Percentiles rank a stretch among this genome's conserved stretches.
Evolutionary conservation across 2,113 vertebrate species (phyloP).

Genomic region (Scartelaos histophorus): DNA sequence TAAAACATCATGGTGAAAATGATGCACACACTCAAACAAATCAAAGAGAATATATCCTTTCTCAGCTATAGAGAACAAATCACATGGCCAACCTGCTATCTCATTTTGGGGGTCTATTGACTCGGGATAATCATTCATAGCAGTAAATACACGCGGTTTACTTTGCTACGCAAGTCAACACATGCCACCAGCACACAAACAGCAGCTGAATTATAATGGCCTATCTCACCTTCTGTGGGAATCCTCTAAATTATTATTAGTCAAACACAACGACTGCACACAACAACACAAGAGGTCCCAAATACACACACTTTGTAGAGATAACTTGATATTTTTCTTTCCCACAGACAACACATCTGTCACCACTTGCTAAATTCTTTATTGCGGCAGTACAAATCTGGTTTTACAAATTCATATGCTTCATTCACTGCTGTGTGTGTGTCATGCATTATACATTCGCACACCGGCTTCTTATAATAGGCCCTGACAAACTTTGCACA

Average conservation of each 20-base stretch:
- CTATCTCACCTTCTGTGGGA: slow-evolving; percentile 56
- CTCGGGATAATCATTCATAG: slow-evolving; percentile 47
- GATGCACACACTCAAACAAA: slow-evolving; percentile 5
- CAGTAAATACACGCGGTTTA: slow-evolving; percentile 46
- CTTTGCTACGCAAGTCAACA: slow-evolving; percentile 32
- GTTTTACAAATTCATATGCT: slow-evolving; percentile 15
- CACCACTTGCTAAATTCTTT: slow-evolving; percentile 9
- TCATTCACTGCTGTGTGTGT: slow-evolving; percentile 8
- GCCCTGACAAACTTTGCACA: slow-evolving; percentile 7
- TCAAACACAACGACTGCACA: background rate
- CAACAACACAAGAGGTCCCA: background rate
- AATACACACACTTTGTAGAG: background rate
- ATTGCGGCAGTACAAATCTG: slow-evolving; percentile 5
- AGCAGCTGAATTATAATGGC: slow-evolving; percentile 57
- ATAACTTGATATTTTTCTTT: background rate
- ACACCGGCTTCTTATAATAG: background rate
- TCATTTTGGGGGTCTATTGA: slow-evolving; percentile 33
- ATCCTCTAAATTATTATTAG: slow-evolving; percentile 10
- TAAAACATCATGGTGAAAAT: background rate
- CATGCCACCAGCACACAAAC: slow-evolving; percentile 37
- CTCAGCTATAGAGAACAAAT: slow-evolving; percentile 1
- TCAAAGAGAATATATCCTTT: background rate
- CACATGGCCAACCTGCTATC: slow-evolving; percentile 34
- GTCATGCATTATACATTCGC: slow-evolving; percentile 12
- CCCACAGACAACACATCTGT: slow-evolving; percentile 8